Conservation (phyloP, 2,797 vertebrate species). For the Falco biarmicus region DNA sequence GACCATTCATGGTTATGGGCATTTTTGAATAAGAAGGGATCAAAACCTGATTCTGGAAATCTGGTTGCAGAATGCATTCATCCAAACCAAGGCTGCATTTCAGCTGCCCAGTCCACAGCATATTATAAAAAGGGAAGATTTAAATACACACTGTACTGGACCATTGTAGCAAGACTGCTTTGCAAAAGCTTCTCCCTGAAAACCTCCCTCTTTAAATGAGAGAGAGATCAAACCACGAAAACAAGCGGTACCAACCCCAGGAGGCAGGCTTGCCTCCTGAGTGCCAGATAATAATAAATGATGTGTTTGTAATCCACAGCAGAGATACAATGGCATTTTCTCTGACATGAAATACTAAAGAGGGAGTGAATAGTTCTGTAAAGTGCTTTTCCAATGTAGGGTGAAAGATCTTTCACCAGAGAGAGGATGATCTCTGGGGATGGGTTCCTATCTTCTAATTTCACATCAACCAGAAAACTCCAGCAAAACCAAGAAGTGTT, state of each 20-base stretch:
- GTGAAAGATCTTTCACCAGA: constrained; percentile 19
- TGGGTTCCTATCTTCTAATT: neutral
- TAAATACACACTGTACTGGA: neutral
- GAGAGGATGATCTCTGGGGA: constrained; percentile 10
- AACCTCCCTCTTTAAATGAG: neutral
- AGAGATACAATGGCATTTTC: constrained; percentile 48
- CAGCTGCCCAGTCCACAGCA: neutral
- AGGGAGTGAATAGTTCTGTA: constrained; percentile 4
- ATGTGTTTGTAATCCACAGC: constrained; percentile 57
- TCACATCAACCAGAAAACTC: neutral
- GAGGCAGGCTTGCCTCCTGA: constrained; percentile 29
- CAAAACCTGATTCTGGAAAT: constrained; percentile 6
- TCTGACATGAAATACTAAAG: constrained; percentile 36
- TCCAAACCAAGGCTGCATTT: neutral
- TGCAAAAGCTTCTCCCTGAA: neutral
- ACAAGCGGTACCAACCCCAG: neutral
- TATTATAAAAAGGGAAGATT: neutral
- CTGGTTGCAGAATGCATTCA: neutral
- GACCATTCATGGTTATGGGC: neutral
- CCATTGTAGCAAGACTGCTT: neutral
- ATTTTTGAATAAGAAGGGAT: constrained; percentile 21
- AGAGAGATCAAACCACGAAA: constrained; percentile 26
- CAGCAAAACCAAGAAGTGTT: neutral
- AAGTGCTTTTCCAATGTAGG: neutral
- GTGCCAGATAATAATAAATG: constrained; percentile 35